phyloP scores from a whole-genome alignment of 2,113 vertebrate genomes.

The Neofelis nebulosa region DNA sequence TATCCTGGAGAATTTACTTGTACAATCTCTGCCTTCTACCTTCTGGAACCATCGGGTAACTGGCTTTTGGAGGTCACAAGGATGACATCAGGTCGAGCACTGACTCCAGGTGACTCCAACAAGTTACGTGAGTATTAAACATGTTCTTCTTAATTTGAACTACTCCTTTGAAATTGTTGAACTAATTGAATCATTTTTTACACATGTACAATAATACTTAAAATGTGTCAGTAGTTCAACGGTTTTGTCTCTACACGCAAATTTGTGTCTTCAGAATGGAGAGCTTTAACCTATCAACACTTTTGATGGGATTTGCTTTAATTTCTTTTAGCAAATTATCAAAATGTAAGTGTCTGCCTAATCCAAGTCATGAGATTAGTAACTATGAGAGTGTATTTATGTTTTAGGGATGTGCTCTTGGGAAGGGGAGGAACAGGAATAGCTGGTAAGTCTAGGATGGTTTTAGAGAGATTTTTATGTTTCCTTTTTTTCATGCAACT shows the following conservation, averaged over 20 bases:
- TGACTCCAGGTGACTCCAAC: not conserved
- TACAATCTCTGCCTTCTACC: not conserved
- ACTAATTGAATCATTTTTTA: not conserved
- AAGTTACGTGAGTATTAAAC: not conserved
- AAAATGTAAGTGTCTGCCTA: not conserved
- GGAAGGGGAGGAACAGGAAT: not conserved
- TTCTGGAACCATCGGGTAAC: not conserved
- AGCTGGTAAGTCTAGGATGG: not conserved
- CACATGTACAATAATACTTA: not conserved
- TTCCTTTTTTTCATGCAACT: not conserved
- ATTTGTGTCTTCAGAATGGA: not conserved
- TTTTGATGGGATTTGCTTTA: not conserved
- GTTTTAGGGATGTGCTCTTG: not conserved
- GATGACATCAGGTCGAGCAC: not conserved
- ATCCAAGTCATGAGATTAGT: not conserved
- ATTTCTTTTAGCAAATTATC: not conserved
- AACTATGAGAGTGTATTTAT: not conserved
- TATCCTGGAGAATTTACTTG: not conserved
- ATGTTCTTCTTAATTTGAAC: not conserved
- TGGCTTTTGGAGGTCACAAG: not conserved
- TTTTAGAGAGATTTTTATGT: not conserved
- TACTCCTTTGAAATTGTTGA: not conserved
- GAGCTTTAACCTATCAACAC: not conserved
- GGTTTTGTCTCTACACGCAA: not conserved
- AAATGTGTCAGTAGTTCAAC: not conserved